Base-by-base conservation (phyloP, 2,888 invertebrate species). In the Erebia epiphron region DNA sequence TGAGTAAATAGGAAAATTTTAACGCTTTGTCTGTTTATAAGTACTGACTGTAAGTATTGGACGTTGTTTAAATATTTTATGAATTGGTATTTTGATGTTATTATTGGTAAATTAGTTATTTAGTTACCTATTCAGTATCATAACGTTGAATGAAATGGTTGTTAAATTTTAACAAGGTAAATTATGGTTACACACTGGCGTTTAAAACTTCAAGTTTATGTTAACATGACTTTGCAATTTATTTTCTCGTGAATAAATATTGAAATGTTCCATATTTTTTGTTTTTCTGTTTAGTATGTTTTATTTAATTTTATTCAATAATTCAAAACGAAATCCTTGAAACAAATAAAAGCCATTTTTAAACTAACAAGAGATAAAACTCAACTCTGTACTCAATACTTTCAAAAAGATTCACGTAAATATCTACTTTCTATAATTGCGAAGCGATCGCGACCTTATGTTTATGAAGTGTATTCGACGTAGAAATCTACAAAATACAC, bases 91-190 rank as follows among this genome's bases (percentile, higher is more conserved):
- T 68, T 73, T 71, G 52, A 52, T 60, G 66, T 73, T 57, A 73
- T 70, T 60, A 56, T 68, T 73, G 62, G 49, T 68, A 65, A 70
- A 70, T 61, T 72, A 72, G 70, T 70, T 63, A 21, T 62, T 66
- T 61, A 57, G 56, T 58, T 67, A 35, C 35, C 7, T 35, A 57
- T 62, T 68, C 18, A 21, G 18, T 63, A 52, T 64, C 16, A 64
- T 21, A 26, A 50, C n/a, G 11, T 54, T 16, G 7, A 52, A 64
- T 64, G n/a, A 52, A 41, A 50, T 64, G 54, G 52, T 16, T 3
- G 14, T 65, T 18, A 16, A 11, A 65, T 14, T n/a, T 13, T 13
- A 65, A 41, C 14, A 26, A n/a, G 21, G 2, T 26, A 5, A 18
- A 57, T 11, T 1, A 13, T 67, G 58, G 58, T 58, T 67, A 67